Evolutionary conservation across 2,888 invertebrate genomes (phyloP), one percentile per base, ranked within the genome.

Genomic region (Aporophyla nigra): DNA sequence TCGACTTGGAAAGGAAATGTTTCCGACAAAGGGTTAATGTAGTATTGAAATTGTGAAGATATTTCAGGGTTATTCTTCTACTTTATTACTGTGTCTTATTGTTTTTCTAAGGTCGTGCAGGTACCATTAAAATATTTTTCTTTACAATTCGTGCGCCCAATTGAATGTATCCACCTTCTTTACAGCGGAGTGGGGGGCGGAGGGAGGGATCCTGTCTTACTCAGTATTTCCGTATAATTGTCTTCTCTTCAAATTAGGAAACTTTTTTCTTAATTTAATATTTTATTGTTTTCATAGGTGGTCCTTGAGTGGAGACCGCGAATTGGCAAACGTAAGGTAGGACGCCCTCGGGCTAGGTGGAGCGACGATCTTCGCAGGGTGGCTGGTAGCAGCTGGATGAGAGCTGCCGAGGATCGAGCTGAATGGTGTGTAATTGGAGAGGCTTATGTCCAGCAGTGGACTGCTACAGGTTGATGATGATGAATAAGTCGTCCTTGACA

Each of bases 1-100:
- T 79, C 27, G 33, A 75, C 68, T 70, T 59, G 24, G 56, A 78
- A 73, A 79, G 71, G 58, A 83, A 74, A 62, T 40, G 65, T 79
- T 79, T 83, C 69, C 61, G 56, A 49, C 19, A 68, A 58, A 63
- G 58, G 40, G 49, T 65, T 65, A 49, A 51, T 61, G 33, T 73
- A 54, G 58, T 54, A 68, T 51, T 68, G 21, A 40, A 59, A 68
- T 53, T 40, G 70, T 56, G 59, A 69, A 59, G 51, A 5, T 56
- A 51, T 56, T 14, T 7, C 40, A 5, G 12, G 27, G n/a, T 21
- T 66, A 4, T 16, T 53, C 5, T 62, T 54, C 7, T 27, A 62
- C 2, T 46, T 58, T n/a, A 40, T 66, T 58, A 53, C 21, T 24
- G 16, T 33, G 6, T 49, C 33, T 59, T 46, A 33, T 46, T 53